Conservation (phyloP, 1,140 invertebrate genomes). For the Habropoda laboriosa region DNA sequence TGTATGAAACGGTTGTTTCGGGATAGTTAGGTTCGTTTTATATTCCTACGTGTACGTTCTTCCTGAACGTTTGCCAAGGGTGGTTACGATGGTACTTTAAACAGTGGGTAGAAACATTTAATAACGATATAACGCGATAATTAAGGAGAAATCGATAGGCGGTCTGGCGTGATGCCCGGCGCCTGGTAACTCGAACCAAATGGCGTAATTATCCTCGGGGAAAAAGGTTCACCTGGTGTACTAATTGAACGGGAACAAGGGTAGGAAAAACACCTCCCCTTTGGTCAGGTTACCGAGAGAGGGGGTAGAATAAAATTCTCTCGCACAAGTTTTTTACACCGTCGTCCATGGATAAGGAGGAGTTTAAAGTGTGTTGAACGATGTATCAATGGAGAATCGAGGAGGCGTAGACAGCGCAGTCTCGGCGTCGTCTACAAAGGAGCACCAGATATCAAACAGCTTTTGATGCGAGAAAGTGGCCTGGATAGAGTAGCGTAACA, state of each 20-base stretch:
- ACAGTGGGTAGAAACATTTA: conserved; percentile 15
- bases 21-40: too few species aligned
- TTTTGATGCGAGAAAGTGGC: conserved; percentile 20
- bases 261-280: too few species aligned
- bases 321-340: too few species aligned
- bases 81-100: conserved; percentile 3
- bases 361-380: too few species aligned
- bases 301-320: too few species aligned
- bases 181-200: background rate
- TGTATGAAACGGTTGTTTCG: too few species aligned
- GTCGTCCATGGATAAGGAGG: too few species aligned
- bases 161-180: conserved; percentile 22
- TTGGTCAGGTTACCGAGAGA: too few species aligned
- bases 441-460: background rate
- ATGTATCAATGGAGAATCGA: background rate
- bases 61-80: conserved; percentile 53
- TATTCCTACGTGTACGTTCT: too few species aligned
- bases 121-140: conserved; percentile 23
- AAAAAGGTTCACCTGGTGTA: background rate
- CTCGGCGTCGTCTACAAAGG: background rate
- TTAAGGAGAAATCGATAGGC: conserved; percentile 22
- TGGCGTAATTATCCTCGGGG: background rate
- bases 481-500: conserved; percentile 9
- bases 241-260: too few species aligned
- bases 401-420: background rate